Evolutionary conservation across 2,797 vertebrate genomes (phyloP).

Genomic region (Heteromormyrus szaboi): DNA sequence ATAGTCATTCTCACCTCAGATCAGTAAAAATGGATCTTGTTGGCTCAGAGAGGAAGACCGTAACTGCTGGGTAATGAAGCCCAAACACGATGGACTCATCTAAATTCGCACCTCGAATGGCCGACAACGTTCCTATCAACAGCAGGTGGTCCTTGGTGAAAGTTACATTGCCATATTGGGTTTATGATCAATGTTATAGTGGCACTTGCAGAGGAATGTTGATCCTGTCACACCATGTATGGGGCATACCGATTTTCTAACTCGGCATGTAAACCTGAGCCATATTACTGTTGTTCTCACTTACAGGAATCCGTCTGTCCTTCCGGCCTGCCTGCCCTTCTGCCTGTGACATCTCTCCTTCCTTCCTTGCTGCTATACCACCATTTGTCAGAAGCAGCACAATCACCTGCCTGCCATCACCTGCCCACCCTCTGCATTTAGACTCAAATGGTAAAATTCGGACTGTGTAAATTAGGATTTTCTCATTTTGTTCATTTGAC

Average conservation of each 20-base stretch:
- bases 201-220: not conserved
- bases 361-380: not conserved
- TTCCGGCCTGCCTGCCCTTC: not conserved
- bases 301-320: not conserved
- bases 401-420: not conserved
- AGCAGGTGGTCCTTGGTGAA: not conserved
- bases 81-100: not conserved
- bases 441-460: not conserved
- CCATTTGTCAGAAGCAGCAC: not conserved
- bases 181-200: not conserved
- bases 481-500: not conserved
- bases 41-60: not conserved
- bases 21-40: not conserved
- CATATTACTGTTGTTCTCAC: not conserved
- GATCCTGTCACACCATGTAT: not conserved
- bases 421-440: not conserved
- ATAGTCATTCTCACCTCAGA: not conserved
- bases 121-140: not conserved
- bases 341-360: not conserved
- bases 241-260: not conserved
- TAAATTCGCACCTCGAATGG: not conserved
- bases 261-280: not conserved
- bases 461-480: not conserved
- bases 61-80: not conserved
- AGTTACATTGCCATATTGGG: not conserved